phyloP scores from a whole-genome alignment of 1,140 invertebrate genomes.

The Dermatophagoides farinae region DNA sequence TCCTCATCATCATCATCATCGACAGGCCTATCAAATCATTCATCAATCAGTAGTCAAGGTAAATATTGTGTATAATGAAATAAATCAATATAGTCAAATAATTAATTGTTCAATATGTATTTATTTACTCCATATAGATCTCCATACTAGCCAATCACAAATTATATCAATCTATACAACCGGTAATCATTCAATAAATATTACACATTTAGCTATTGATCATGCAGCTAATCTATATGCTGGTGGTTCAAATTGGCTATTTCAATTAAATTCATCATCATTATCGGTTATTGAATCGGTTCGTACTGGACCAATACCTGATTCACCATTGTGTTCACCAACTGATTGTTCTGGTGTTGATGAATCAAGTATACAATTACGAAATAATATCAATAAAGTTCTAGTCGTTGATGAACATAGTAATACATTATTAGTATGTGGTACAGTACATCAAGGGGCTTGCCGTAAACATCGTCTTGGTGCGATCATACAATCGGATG shows the following conservation, averaged over 20 bases:
- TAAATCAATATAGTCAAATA: no score
- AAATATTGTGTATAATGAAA: no score
- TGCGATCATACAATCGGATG: slow-evolving; percentile 50
- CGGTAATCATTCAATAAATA: slow-evolving; percentile 25
- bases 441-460: slow-evolving; percentile 61
- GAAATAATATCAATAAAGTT: slow-evolving; percentile 76
- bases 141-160: background rate
- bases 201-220: slow-evolving; percentile 40
- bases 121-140: no score
- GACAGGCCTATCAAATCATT: no score
- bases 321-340: slow-evolving; percentile 68
- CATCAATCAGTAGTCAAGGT: no score
- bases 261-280: slow-evolving; percentile 46
- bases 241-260: slow-evolving; percentile 59
- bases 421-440: slow-evolving; percentile 60
- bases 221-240: slow-evolving; percentile 43
- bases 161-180: slow-evolving; percentile 19
- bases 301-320: slow-evolving; percentile 49
- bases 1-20: no score
- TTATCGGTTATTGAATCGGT: slow-evolving; percentile 44
- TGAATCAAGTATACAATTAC: slow-evolving; percentile 41
- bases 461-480: slow-evolving; percentile 61
- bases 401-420: slow-evolving; percentile 63
- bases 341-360: slow-evolving; percentile 41
- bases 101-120: no score